phyloP scores from a whole-genome alignment of 2,888 invertebrate species.

The Acleris emargana region DNA sequence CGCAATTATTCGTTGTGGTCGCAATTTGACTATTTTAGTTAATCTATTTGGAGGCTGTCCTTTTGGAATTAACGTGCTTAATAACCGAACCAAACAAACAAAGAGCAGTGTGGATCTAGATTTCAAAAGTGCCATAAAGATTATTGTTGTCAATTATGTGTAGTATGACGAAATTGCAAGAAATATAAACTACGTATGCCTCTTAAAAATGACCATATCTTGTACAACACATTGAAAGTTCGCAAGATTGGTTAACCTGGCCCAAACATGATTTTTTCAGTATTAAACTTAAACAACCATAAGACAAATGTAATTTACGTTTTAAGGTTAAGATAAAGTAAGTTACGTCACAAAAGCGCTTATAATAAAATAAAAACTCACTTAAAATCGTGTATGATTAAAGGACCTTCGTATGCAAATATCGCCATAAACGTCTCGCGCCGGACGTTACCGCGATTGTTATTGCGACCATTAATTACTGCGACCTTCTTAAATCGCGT shows the following conservation, averaged over 20 bases:
- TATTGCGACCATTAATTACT: constrained; percentile 75
- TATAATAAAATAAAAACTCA: constrained; percentile 51
- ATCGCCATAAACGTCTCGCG: constrained; percentile 59
- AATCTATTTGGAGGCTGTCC: not conserved
- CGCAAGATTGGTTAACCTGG: too few species aligned
- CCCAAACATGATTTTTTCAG: not conserved
- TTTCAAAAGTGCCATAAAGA: too few species aligned
- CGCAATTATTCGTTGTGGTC: not conserved
- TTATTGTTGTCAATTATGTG: too few species aligned
- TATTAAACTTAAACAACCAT: constrained; percentile 15
- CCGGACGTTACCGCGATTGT: constrained; percentile 64
- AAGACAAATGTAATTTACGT: constrained; percentile 12
- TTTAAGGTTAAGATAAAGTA: constrained; percentile 20
- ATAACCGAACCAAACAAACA: too few species aligned
- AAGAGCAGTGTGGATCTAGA: too few species aligned
- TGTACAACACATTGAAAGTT: too few species aligned
- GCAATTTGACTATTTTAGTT: not conserved
- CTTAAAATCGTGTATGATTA: constrained; percentile 58
- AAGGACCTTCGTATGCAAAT: constrained; percentile 61
- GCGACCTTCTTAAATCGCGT: constrained; percentile 68
- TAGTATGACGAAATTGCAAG: too few species aligned
- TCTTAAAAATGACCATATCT: too few species aligned
- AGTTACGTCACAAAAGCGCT: constrained; percentile 22
- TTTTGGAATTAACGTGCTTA: not conserved
- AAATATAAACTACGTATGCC: too few species aligned